Evolutionary conservation across 2,888 invertebrate species (phyloP).

Genomic region (Philopedon plagiatum): DNA sequence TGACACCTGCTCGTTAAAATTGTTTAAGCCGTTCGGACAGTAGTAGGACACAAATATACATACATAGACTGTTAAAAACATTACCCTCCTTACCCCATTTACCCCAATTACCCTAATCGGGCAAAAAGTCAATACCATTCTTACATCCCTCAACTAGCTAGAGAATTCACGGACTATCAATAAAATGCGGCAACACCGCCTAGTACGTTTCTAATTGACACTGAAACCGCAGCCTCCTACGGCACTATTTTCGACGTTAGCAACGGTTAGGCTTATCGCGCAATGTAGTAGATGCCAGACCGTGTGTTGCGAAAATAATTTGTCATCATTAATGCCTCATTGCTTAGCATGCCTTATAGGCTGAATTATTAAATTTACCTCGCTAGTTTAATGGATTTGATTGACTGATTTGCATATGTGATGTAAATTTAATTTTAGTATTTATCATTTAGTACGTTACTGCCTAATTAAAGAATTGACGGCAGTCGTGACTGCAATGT

Average conservation of each 20-base stretch:
- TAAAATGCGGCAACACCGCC: slow-evolving; percentile 6
- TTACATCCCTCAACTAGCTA: too few relatives aligned
- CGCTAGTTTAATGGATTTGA: slow-evolving; percentile 16
- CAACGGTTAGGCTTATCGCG: slow-evolving; percentile 16
- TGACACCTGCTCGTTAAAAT: too few relatives aligned
- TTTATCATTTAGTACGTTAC: neutral
- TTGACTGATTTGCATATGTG: slow-evolving; percentile 21
- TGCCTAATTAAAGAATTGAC: neutral
- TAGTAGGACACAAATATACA: too few relatives aligned
- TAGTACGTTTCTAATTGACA: slow-evolving; percentile 1
- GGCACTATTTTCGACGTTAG: slow-evolving; percentile 17
- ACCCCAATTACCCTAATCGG: too few relatives aligned
- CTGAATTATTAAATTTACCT: slow-evolving; percentile 19
- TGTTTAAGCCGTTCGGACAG: too few relatives aligned
- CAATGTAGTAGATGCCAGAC: slow-evolving; percentile 25
- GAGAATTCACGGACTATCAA: neutral
- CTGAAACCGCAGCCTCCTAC: slow-evolving; percentile 21
- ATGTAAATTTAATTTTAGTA: slow-evolving; percentile 1
- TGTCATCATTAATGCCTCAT: slow-evolving; percentile 32
- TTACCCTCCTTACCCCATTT: too few relatives aligned
- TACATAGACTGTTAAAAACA: too few relatives aligned
- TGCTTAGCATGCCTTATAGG: slow-evolving; percentile 1
- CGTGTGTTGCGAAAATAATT: slow-evolving; percentile 25
- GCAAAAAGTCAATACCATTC: too few relatives aligned
- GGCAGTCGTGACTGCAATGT: neutral